Evolutionary conservation across 2,113 vertebrate genomes (phyloP).

Genomic region (Psilopogon haemacephalus): DNA sequence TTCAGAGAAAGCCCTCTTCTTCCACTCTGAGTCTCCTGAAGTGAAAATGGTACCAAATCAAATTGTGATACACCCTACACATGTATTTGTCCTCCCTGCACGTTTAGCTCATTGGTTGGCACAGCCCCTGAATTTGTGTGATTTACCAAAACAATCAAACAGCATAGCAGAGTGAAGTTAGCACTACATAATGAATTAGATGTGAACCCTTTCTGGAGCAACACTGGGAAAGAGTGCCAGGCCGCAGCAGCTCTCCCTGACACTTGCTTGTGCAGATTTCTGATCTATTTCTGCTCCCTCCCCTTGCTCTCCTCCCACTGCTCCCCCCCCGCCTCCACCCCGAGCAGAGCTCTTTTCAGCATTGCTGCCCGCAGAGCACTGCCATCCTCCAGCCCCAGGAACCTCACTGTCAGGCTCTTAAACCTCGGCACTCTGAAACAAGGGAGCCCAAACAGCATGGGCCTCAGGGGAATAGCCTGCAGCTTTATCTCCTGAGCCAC

Average conservation of each 20-base stretch:
- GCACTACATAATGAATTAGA: fast-evolving
- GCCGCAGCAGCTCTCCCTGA: neutral
- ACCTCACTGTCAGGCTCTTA: neutral
- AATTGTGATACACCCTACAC: neutral
- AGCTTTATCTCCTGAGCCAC: constrained; percentile 60
- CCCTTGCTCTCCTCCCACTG: neutral
- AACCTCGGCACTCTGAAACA: neutral
- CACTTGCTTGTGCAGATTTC: neutral
- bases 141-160: neutral
- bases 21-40: neutral
- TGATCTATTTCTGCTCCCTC: neutral
- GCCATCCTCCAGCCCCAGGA: neutral
- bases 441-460: neutral
- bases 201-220: neutral
- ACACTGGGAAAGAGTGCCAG: neutral
- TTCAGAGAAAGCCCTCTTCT: neutral
- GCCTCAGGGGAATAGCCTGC: neutral
- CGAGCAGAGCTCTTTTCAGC: neutral
- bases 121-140: neutral
- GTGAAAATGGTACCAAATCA: neutral
- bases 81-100: neutral
- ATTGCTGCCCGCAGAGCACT: neutral
- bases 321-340: no score
- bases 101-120: neutral
- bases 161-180: neutral